Evolutionary conservation across 2,888 invertebrate species (phyloP).

Genomic region (Syritta pipiens): DNA sequence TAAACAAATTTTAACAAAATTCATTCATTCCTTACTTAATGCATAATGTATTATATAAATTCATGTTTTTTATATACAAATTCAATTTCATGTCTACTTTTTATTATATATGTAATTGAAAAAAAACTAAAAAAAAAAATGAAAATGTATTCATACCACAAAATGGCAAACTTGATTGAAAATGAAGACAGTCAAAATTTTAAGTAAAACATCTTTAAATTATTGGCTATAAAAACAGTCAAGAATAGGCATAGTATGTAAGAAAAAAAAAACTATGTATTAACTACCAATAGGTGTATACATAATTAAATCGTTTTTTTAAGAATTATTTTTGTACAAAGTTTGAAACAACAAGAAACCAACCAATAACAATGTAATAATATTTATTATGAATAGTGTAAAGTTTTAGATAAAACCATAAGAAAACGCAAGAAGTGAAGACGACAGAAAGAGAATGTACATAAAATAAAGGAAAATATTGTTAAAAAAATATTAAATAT

Average conservation of each 20-base stretch:
- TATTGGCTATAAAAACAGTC: no score
- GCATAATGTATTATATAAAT: conserved; percentile 18
- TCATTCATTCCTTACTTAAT: conserved; percentile 25
- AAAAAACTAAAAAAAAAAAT: neutral
- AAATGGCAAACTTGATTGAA: no score
- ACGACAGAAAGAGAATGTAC: conserved; percentile 28
- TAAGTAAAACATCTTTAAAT: no score
- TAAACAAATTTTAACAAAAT: neutral
- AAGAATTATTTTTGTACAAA: conserved; percentile 56
- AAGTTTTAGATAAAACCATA: conserved; percentile 14
- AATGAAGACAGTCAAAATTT: no score
- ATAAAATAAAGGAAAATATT: conserved; percentile 49
- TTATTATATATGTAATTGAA: conserved; percentile 2
- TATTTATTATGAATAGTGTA: conserved; percentile 42
- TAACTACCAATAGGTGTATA: conserved; percentile 2
- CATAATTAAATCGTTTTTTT: conserved; percentile 23
- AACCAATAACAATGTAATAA: conserved; percentile 23
- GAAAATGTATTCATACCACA: neutral
- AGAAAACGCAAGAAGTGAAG: neutral
- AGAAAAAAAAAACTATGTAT: conserved; percentile 1
- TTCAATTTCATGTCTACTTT: conserved; percentile 15
- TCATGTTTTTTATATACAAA: conserved; percentile 18
- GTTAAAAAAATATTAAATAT: conserved; percentile 39
- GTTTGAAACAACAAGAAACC: conserved; percentile 23
- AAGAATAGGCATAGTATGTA: no score